Evolutionary conservation across 2,888 invertebrate species (phyloP), one percentile per base, ranked within the genome.

Genomic region (Trachelus tabidus): DNA sequence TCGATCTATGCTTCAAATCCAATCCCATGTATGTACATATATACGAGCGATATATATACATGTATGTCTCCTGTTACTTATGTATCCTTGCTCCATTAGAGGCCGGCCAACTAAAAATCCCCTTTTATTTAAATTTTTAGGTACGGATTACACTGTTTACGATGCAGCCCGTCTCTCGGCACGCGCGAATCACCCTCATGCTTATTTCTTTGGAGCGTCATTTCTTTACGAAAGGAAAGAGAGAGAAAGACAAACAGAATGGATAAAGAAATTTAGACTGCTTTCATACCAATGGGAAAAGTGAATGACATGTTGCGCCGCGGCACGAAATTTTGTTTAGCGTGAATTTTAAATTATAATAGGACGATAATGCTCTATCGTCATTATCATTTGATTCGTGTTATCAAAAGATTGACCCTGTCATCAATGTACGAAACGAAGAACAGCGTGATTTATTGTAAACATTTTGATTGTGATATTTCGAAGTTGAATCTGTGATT

Each of bases 51-150:
- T 15, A 37, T 37, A 37, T 37, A 37, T 4, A 40, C 1, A 23
- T 56, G 23, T 56, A 56, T 56, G 15, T 23, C 9, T 56, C 56
- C 56, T 56, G 23, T 56, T 56, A 23, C 23, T 23, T 56, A 56
- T 23, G 56, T 56, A 3, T 71, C 34, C 71, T 71, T 71, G 12
- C 73, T 79, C 85, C 82, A 73, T 73, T 83, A 85, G 90, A 91
- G 91, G 88, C 87, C 89, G 90, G 91, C 89, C 89, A 84, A 87
- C 83, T 87, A 86, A 88, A 88, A 87, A 85, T 83, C 85, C 88
- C 79, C 88, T 87, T 89, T 88, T 89, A 87, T 87, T 88, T 89
- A 90, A 89, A 87, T 89, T 90, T 90, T 89, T 91, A 91, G 91
- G 91, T 91, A 91, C 89, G 88, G 90, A 91, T 90, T 89, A 88